phyloP scores from a whole-genome alignment of 2,797 vertebrate species.

The Halcyon leucocephala region DNA sequence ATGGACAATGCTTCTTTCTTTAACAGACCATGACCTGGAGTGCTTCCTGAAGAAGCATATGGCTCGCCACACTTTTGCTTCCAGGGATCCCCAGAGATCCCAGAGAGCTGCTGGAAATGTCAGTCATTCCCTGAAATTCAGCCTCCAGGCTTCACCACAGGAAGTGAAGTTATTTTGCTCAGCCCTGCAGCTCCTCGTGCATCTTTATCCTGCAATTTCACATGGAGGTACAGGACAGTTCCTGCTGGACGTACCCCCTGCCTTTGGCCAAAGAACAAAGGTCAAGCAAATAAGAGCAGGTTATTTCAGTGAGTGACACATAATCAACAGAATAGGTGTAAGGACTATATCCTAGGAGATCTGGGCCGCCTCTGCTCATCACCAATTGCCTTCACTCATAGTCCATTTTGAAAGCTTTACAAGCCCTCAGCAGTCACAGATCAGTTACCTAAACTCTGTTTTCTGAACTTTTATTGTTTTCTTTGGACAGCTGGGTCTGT shows the following conservation, averaged over 20 bases:
- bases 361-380: background rate
- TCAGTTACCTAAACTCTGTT: constrained; percentile 20
- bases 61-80: background rate
- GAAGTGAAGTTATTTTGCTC: constrained; percentile 48
- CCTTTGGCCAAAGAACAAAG: constrained; percentile 30
- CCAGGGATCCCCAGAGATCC: constrained; percentile 39
- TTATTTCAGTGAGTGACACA: background rate
- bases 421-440: constrained; percentile 4
- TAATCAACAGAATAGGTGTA: constrained; percentile 4
- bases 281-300: constrained; percentile 16
- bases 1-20: constrained; percentile 50
- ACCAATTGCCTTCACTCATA: background rate
- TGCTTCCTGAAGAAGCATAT: constrained; percentile 31
- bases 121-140: constrained; percentile 56
- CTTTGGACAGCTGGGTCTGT: constrained; percentile 37
- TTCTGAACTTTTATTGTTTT: constrained; percentile 39
- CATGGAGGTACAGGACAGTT: background rate
- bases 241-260: background rate
- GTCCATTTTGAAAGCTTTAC: constrained; percentile 33
- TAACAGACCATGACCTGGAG: constrained; percentile 40
- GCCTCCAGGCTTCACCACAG: constrained; percentile 41
- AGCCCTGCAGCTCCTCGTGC: background rate
- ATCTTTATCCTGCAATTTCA: constrained; percentile 36
- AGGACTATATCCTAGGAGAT: background rate
- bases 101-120: constrained; percentile 39